A percentile compares a stretch with the other conserved stretches of the same genome.
Evolutionary conservation across 30 jellyfish, hydroid and myxozoan species (phyloP).

Genomic region (Catostylus mosaicus): DNA sequence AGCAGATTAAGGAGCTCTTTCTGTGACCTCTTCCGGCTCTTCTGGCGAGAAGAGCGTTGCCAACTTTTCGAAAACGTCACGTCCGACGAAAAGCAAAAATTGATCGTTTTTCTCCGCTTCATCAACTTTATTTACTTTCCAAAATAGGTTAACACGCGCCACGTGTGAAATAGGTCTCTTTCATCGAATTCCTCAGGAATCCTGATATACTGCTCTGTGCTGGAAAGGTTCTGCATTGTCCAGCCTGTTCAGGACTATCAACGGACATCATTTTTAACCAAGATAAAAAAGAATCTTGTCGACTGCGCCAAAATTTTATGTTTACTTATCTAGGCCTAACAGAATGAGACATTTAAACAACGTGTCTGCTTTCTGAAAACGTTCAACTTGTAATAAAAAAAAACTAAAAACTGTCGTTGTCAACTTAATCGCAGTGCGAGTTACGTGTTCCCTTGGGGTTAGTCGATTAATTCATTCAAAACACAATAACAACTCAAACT

Average conservation of each 20-base stretch:
- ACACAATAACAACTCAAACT: too few relatives aligned
- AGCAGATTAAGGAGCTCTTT: background rate
- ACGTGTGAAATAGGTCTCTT: constrained; percentile 37
- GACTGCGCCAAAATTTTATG: constrained; percentile 43
- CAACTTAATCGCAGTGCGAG: too few relatives aligned
- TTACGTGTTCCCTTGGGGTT: too few relatives aligned
- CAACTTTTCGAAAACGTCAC: constrained; percentile 57
- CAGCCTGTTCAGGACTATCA: constrained; percentile 31
- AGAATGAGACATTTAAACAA: too few relatives aligned
- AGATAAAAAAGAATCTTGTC: constrained; percentile 17
- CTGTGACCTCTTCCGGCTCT: constrained; percentile 55
- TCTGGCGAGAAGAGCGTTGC: constrained; percentile 58
- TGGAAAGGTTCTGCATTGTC: constrained; percentile 32
- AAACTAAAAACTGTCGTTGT: too few relatives aligned
- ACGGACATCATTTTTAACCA: constrained; percentile 23
- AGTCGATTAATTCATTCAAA: too few relatives aligned
- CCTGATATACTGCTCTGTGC: constrained; percentile 34
- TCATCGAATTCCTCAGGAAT: constrained; percentile 61
- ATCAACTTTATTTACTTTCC: constrained; percentile 63
- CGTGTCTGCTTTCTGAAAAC: too few relatives aligned
- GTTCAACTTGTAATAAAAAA: too few relatives aligned
- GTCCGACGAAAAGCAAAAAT: constrained; percentile 54
- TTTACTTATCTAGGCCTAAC: too few relatives aligned
- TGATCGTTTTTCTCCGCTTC: constrained; percentile 54
- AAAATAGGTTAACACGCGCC: constrained; percentile 40